These are phyloP conservation scores for Malthinus flaveolus DNA, from an alignment of 2,888 invertebrate genomes.

Conservation along the genomic window DNA sequence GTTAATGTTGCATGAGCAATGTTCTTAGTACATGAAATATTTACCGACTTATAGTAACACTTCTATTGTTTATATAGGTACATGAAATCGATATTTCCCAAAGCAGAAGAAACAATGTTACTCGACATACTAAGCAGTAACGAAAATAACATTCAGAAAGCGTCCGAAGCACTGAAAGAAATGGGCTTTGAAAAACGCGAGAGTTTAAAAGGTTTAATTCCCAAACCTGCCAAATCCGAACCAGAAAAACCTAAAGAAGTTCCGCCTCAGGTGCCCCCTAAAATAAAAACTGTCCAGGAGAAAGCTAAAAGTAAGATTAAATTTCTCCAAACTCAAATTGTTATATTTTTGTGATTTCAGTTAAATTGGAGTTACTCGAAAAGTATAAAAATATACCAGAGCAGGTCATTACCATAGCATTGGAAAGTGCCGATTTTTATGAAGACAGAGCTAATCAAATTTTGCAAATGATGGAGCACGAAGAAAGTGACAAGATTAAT, in stretches of 20 bases:
- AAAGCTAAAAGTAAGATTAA: conserved; percentile 64
- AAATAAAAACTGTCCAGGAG: conserved; percentile 70
- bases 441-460: conserved; percentile 82
- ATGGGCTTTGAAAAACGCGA: conserved; percentile 85
- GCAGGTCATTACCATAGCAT: conserved; percentile 79
- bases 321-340: conserved; percentile 4
- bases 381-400: conserved; percentile 78
- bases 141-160: conserved; percentile 89
- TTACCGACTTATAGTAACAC: neutral
- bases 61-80: conserved; percentile 63
- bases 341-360: conserved; percentile 58
- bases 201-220: conserved; percentile 58
- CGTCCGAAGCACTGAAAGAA: conserved; percentile 76
- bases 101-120: conserved; percentile 85
- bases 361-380: conserved; percentile 69
- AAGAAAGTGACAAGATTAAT: conserved; percentile 55
- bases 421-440: conserved; percentile 87
- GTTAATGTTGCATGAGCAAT: neutral
- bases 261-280: conserved; percentile 55
- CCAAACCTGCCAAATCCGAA: conserved; percentile 51
- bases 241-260: conserved; percentile 62
- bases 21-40: neutral
- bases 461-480: conserved; percentile 70
- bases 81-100: conserved; percentile 87
- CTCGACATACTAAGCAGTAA: conserved; percentile 82